Evolutionary conservation across 2,888 invertebrate species (phyloP), one percentile per base, ranked within the genome.

Genomic region (Minunthozetes semirufus): DNA sequence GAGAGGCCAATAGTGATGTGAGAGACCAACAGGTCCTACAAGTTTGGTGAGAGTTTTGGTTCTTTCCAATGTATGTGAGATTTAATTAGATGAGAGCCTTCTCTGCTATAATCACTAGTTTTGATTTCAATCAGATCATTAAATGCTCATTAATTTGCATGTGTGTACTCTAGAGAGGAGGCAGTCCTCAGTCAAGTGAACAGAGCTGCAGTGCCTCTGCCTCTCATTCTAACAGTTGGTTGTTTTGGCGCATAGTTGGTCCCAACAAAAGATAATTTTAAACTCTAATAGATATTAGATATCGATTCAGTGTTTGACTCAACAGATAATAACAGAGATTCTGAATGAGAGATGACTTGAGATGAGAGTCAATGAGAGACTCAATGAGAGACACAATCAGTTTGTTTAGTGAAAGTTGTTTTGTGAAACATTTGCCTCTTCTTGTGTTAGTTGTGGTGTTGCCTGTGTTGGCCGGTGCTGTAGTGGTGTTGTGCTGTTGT

Each of bases 71-170:
- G 19, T 19, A 22, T 61, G 29, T 33, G 33, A 3, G 17, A 61
- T 61, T 27, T 61, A 61, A 61, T 61, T 61, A 61, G 61, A 61
- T 27, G 61, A 61, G 61, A 33, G 33, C 33, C 33, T 33, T 33
- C 33, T 33, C 8, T 33, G 33, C 33, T 33, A 33, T 61, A 61
- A 61, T 27, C 13, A 29, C 61, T 61, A 13, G 61, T 61, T 61
- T 25, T 29, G 29, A 61, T 61, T 61, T 61, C 61, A 61, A 61
- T 61, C 61, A 61, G 61, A 29, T 61, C 61, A 61, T 61, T 61
- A 61, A 61, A 61, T 61, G 61, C 61, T 61, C 61, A 61, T 61
- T 61, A 61, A 61, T 61, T 61, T 61, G 61, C 61, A 61, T 61
- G 61, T 61, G 25, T 56, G 22, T 56, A 2, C 25, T 19, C 46